Evolutionary conservation across 2,113 vertebrate genomes (phyloP), one percentile per base, ranked within the genome.

Genomic region (Rana temporaria): DNA sequence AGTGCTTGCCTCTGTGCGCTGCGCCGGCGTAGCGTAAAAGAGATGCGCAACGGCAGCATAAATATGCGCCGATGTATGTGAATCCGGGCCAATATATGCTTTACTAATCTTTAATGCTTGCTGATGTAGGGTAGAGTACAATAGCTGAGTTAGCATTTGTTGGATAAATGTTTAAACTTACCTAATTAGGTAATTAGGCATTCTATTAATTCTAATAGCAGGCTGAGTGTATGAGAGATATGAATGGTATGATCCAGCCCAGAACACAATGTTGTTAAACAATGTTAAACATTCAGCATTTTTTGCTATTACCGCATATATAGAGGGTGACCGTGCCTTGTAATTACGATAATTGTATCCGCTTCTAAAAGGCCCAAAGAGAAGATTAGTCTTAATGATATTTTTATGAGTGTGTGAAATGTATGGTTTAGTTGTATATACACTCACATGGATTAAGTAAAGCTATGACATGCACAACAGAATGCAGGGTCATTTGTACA

Each of bases 301-400:
- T 12, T 26, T 6, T n/a, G 14, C 26, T 38, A 26, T 80, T 80
- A 70, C 55, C 34, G 19, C 78, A 80, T 68, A 38, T 67, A 32
- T 68, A 68, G 20, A 55, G 17, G 63, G 6, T 79, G 77, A 53
- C 65, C 26, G 78, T 80, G 66, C 78, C 78, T 80, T 80, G 32
- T 80, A 80, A 80, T 71, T 80, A 80, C n/a, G 18, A n/a, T 71
- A 70, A 60, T 80, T 80, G 67, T 62, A 80, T 62, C 60, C 4
- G 38, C 32, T 52, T 80, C 34, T 62, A 52, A 62, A 62, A 80
- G 30, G 55, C 66, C 32, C 59, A 68, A 69, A 79, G 19, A 80
- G 56, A 56, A 71, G 67, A 80, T 80, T 70, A 70, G 53, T 80
- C 67, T 62, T 78, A 56, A 70, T 80, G 59, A 80, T 24, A 26